phyloP scores from a whole-genome alignment of 2,888 invertebrate species.

The Campoplex capitator region DNA sequence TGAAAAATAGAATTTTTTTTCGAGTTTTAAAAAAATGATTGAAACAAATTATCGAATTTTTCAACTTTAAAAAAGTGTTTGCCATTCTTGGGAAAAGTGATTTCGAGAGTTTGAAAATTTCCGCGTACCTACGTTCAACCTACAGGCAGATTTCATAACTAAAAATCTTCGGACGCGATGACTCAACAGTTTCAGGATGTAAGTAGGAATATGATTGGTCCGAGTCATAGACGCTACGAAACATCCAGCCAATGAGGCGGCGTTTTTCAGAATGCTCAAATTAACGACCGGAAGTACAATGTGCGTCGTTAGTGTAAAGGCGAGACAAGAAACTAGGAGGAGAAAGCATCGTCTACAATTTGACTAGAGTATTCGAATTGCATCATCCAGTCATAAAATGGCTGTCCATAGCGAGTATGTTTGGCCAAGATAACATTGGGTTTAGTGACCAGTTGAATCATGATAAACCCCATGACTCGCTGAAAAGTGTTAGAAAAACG shows the following conservation, averaged over 20 bases:
- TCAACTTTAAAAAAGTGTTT: neutral
- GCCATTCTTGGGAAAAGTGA: neutral
- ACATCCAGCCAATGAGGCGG: conserved; percentile 30
- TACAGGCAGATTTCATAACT: conserved; percentile 17
- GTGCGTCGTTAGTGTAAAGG: conserved; percentile 21
- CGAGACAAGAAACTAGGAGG: neutral
- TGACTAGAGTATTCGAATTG: conserved; percentile 64
- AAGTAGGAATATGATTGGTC: conserved; percentile 71
- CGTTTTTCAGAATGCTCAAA: conserved; percentile 25
- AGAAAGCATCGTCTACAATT: neutral
- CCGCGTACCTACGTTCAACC: conserved; percentile 25
- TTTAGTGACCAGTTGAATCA: conserved; percentile 35
- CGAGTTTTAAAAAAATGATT: neutral
- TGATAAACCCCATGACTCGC: conserved; percentile 41
- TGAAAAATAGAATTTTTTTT: neutral
- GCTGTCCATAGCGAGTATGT: conserved; percentile 65
- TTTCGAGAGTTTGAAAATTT: conserved; percentile 35
- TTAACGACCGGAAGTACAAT: conserved; percentile 68
- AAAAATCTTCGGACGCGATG: conserved; percentile 65
- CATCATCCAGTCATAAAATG: conserved; percentile 68
- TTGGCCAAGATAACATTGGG: conserved; percentile 61
- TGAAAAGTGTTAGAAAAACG: conserved; percentile 48
- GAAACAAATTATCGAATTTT: no score
- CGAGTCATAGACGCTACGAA: conserved; percentile 60
- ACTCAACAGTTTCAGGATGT: conserved; percentile 74